A percentile compares a stretch with the other conserved stretches of the same genome.
Evolutionary conservation across 1,140 invertebrate genomes (phyloP).

Genomic region (Coptotermes formosanus): DNA sequence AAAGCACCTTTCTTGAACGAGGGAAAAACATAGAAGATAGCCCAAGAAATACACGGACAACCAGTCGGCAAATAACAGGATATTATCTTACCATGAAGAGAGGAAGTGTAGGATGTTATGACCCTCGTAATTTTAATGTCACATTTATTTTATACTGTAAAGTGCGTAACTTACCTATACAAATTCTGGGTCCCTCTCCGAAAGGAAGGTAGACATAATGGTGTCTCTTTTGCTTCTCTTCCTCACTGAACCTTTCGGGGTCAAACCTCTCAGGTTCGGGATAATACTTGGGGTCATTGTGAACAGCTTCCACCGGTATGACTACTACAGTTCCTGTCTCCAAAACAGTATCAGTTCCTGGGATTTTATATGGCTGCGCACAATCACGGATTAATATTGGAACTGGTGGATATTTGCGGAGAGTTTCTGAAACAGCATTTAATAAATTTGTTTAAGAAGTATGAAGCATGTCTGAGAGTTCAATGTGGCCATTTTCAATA

Average conservation of each 20-base stretch:
- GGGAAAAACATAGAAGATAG: too few species aligned
- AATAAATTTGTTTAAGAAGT: slow-evolving; percentile 34
- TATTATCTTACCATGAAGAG: not conserved
- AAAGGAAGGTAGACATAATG: slow-evolving; percentile 50
- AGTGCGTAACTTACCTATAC: too few species aligned
- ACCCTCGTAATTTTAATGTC: too few species aligned
- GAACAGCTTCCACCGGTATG: slow-evolving; percentile 48
- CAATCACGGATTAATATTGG: slow-evolving; percentile 47
- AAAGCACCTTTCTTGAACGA: too few species aligned
- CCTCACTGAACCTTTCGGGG: slow-evolving; percentile 60
- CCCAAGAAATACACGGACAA: too few species aligned
- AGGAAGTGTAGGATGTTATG: too few species aligned
- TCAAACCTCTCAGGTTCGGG: slow-evolving; percentile 61
- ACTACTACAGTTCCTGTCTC: slow-evolving; percentile 44
- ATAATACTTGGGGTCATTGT: slow-evolving; percentile 53
- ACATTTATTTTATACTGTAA: too few species aligned
- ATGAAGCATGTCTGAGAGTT: not conserved
- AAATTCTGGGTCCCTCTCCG: slow-evolving; percentile 46
- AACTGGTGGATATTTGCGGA: slow-evolving; percentile 50
- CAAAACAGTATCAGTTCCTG: slow-evolving; percentile 44
- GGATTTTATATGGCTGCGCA: slow-evolving; percentile 49
- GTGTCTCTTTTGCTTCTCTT: slow-evolving; percentile 52
- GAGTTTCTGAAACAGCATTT: slow-evolving; percentile 47
- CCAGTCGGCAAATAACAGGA: too few species aligned
- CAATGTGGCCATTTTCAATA: too few species aligned